A percentile compares a stretch with the other conserved stretches of the same genome.
phyloP scores from a whole-genome alignment of 2,888 invertebrate genomes.

The Vesta saturnalis region DNA sequence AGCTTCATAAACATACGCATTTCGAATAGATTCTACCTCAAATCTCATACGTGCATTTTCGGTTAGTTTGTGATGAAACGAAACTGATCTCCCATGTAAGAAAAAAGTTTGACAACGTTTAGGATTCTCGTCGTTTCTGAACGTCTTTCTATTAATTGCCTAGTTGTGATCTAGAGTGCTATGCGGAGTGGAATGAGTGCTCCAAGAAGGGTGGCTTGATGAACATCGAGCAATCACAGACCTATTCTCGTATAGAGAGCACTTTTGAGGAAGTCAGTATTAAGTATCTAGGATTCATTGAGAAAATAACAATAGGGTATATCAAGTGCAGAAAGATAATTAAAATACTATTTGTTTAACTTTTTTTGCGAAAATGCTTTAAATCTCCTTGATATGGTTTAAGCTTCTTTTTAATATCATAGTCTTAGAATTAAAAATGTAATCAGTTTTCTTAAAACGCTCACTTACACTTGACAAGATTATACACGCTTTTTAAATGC shows the following conservation, averaged over 20 bases:
- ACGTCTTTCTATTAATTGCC: slow-evolving; percentile 62
- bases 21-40: too few species aligned
- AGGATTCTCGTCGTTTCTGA: slow-evolving; percentile 60
- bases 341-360: too few species aligned
- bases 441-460: slow-evolving; percentile 24
- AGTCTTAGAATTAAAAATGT: slow-evolving; percentile 31
- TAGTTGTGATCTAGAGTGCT: slow-evolving; percentile 60
- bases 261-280: slow-evolving; percentile 58
- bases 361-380: too few species aligned
- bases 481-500: slow-evolving; percentile 27
- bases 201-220: slow-evolving; percentile 57
- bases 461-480: slow-evolving; percentile 28
- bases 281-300: slow-evolving; percentile 39
- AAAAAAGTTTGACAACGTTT: slow-evolving; percentile 51
- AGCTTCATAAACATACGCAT: too few species aligned
- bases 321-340: not conserved
- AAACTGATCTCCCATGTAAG: slow-evolving; percentile 9
- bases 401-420: slow-evolving; percentile 21
- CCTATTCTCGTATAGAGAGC: slow-evolving; percentile 60
- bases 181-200: slow-evolving; percentile 43
- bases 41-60: too few species aligned
- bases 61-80: too few species aligned
- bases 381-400: slow-evolving; percentile 12
- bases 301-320: slow-evolving; percentile 25
- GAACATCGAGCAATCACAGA: slow-evolving; percentile 61